These are phyloP conservation scores for Threskiornis aethiopicus DNA, from an alignment of 2,797 vertebrate genomes.

Conservation along the genomic window DNA sequence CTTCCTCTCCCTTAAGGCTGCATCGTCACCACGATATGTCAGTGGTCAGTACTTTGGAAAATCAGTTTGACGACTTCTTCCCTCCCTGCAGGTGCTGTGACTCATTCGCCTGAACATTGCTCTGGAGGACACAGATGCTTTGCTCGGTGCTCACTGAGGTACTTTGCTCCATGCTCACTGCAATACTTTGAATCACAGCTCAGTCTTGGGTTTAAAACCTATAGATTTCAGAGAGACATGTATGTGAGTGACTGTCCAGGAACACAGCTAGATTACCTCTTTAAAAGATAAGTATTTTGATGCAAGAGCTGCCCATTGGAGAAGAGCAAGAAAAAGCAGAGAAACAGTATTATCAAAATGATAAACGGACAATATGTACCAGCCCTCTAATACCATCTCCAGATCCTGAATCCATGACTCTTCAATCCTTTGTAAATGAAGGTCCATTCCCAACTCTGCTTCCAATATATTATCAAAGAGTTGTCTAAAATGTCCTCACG, in stretches of 20 bases:
- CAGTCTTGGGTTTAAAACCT: neutral
- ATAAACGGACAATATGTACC: neutral
- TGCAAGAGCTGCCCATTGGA: neutral
- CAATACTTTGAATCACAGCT: neutral
- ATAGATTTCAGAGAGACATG: neutral
- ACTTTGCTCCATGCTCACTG: neutral
- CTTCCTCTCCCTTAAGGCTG: neutral
- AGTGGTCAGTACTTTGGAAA: constrained; percentile 11
- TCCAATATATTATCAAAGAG: neutral
- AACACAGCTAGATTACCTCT: neutral
- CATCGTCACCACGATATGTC: neutral
- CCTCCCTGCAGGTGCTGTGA: constrained; percentile 37
- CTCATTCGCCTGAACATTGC: neutral
- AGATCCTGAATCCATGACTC: neutral
- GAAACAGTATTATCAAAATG: neutral
- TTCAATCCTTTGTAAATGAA: neutral
- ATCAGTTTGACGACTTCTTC: constrained; percentile 35
- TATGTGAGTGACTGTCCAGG: neutral
- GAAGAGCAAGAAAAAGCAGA: neutral
- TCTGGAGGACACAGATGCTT: neutral
- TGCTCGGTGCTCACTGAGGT: neutral
- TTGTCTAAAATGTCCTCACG: neutral
- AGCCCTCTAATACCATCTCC: neutral
- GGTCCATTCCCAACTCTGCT: neutral
- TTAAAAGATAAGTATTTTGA: neutral